Evolutionary conservation across 2,888 invertebrate genomes (phyloP), one percentile per base, ranked within the genome.

Genomic region (Thymelicus acteon): DNA sequence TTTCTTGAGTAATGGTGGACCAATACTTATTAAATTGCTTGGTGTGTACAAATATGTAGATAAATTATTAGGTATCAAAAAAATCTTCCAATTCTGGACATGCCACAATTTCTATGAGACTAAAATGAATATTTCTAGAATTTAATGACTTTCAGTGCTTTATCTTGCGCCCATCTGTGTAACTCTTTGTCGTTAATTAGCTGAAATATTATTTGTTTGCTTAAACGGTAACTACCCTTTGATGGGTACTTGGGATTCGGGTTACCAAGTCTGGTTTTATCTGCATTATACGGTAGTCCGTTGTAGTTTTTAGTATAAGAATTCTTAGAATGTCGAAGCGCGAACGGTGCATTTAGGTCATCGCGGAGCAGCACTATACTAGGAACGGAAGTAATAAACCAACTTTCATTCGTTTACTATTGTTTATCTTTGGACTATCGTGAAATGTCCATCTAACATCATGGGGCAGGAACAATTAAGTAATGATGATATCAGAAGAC

Each of bases 331-430:
- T 15, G 49, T 10, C 40, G 40, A 15, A n/a, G n/a, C 15, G n/a
- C 49, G 15, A 52, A 19, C 52, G 0, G 52, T 24, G 8, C 5
- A 24, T 19, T 52, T 52, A 24, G 24, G 24, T 52, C 52, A 24
- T 19, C 52, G 52, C 52, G 24, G 8, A 7, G 40, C 1, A 10
- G 40, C 31, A 31, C 52, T 52, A 24, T 52, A 52, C 52, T 8
- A 52, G 10, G 52, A 24, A 52, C 52, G 52, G 52, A 52, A 52
- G 52, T 24, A 24, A 52, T 52, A 52, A 52, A 24, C 52, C 15
- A 15, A 24, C 8, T 52, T 52, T 52, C 10, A 19, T 52, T 19
- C 24, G 52, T 52, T 0, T 49, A 49, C 6, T 15, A 52, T 24
- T 52, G 52, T 52, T 52, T 52, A 52, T 31, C 31, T 31, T 31